Conservation (phyloP, 1,140 invertebrate genomes). For the Carposina sasakii region DNA sequence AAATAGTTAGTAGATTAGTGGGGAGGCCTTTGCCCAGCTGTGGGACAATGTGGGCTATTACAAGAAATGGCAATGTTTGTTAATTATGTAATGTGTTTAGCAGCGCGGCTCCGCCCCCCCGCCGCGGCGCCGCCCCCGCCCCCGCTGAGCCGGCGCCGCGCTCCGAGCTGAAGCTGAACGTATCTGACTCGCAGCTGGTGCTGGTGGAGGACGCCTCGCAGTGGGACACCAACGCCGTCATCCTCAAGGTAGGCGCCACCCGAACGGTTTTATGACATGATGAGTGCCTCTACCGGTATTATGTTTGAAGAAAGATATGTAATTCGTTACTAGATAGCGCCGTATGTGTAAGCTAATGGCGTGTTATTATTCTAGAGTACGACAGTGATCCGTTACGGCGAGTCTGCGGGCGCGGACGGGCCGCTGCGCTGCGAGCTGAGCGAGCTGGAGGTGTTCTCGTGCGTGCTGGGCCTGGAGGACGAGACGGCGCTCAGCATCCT, state of each 20-base stretch:
- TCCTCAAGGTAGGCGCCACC: conserved; percentile 80
- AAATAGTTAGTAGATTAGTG: too few species aligned
- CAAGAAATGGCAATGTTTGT: too few species aligned
- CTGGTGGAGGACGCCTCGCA: conserved; percentile 92
- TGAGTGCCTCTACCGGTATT: background rate
- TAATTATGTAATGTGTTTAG: too few species aligned
- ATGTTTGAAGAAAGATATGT: background rate
- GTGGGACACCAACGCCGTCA: conserved; percentile 94
- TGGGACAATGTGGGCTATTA: too few species aligned
- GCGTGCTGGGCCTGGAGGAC: conserved; percentile 91
- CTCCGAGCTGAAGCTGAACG: conserved; percentile 92
- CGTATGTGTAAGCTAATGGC: too few species aligned
- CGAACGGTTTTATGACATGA: background rate
- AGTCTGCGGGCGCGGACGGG: conserved; percentile 80
- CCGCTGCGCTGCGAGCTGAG: conserved; percentile 91
- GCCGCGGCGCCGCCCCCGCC: conserved; percentile 6
- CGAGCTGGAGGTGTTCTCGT: conserved; percentile 95
- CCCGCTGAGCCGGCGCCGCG: conserved; percentile 12
- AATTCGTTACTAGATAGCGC: too few species aligned
- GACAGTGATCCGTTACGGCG: conserved; percentile 87
- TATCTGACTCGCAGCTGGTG: conserved; percentile 96
- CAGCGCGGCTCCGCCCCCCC: conserved; percentile 12
- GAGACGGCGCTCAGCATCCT: conserved; percentile 97
- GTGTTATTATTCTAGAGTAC: conserved; percentile 77
- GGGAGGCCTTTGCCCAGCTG: too few species aligned